Conservation (phyloP, 2,113 vertebrate species). For the Rhynchopsitta pachyrhyncha region DNA sequence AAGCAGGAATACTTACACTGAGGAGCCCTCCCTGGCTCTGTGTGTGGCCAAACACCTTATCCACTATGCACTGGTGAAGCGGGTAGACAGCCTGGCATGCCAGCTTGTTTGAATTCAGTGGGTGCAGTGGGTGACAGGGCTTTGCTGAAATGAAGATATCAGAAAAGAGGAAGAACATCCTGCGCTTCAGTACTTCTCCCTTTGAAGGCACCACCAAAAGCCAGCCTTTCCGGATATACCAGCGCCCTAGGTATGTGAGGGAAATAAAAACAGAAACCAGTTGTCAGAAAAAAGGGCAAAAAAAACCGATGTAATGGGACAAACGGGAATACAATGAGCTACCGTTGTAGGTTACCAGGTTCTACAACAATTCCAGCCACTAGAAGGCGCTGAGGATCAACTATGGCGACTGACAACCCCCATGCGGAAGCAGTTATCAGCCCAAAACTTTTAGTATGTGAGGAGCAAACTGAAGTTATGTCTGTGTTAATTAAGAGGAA, state of each 20-base stretch:
- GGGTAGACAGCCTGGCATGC: constrained; percentile 81
- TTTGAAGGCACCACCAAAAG: constrained; percentile 84
- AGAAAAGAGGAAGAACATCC: constrained; percentile 94
- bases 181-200: constrained; percentile 82
- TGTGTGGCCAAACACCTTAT: constrained; percentile 93
- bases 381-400: background rate
- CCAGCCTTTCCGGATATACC: constrained; percentile 92
- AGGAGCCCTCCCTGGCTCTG: constrained; percentile 89
- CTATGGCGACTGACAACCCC: accelerated
- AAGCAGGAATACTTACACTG: constrained; percentile 81
- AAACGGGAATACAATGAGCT: background rate
- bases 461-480: background rate
- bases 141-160: constrained; percentile 86
- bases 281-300: background rate
- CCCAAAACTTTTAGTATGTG: background rate
- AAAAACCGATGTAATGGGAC: background rate
- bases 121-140: constrained; percentile 80
- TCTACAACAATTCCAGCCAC: background rate
- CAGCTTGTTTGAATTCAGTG: constrained; percentile 78
- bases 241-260: constrained; percentile 76
- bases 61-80: constrained; percentile 82
- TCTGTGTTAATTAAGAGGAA: background rate
- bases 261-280: background rate
- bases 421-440: background rate
- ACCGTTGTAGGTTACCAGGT: background rate